phyloP scores from a whole-genome alignment of 2,797 vertebrate genomes.

The Melanotaenia trifasciata region DNA sequence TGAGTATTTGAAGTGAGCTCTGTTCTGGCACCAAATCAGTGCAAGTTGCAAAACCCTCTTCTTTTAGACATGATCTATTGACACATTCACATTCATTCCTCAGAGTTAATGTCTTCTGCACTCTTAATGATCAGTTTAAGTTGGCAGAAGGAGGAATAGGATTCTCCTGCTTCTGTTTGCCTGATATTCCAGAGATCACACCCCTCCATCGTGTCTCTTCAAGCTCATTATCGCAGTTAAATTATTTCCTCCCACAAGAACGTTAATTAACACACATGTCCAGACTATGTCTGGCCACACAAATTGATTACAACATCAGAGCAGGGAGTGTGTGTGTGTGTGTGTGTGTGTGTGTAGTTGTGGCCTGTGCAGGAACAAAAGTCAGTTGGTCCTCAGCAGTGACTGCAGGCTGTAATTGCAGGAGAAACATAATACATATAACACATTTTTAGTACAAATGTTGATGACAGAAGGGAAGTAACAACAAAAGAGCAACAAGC shows the following conservation, averaged over 20 bases:
- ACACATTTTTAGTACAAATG: slow-evolving; percentile 40
- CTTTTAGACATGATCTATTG: not conserved
- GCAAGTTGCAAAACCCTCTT: not conserved
- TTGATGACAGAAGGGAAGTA: slow-evolving; percentile 69
- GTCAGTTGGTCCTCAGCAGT: slow-evolving; percentile 45
- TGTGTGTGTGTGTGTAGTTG: slow-evolving; percentile 36
- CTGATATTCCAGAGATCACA: slow-evolving; percentile 66
- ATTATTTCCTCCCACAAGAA: slow-evolving; percentile 86
- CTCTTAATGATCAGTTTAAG: slow-evolving; percentile 17
- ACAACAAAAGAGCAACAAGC: slow-evolving; percentile 60
- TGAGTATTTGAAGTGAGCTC: not conserved
- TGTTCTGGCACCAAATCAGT: too few species aligned
- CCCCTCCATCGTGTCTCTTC: slow-evolving; percentile 76
- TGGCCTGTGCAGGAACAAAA: slow-evolving; percentile 66
- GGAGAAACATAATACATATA: slow-evolving; percentile 59
- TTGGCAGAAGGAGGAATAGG: slow-evolving; percentile 11
- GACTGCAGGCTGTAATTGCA: slow-evolving; percentile 53
- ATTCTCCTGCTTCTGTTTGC: slow-evolving; percentile 35
- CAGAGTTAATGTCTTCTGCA: not conserved
- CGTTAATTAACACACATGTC: slow-evolving; percentile 86
- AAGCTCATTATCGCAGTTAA: slow-evolving; percentile 86
- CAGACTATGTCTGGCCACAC: slow-evolving; percentile 80
- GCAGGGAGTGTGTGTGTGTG: slow-evolving; percentile 6
- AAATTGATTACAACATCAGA: slow-evolving; percentile 86
- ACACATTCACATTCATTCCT: not conserved